Evolutionary conservation across 2,888 invertebrate species (phyloP), one percentile per base, ranked within the genome.

Genomic region (Cosmia trapezina): DNA sequence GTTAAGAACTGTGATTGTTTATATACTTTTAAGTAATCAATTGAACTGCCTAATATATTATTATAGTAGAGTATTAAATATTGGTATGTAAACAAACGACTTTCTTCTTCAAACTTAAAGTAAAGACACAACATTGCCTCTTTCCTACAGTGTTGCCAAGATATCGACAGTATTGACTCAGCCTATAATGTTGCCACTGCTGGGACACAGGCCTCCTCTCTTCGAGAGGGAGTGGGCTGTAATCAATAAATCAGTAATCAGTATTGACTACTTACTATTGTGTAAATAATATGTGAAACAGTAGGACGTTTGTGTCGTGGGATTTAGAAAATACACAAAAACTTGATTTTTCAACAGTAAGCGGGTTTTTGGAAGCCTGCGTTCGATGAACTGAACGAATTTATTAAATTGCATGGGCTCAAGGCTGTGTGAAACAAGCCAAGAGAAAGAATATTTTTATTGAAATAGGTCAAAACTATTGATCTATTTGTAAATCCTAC

Each of bases 1-100:
- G 70, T 70, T 81, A 67, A 57, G 47, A 63, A 64, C 81, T 81
- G 81, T 83, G 80, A 83, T 79, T 83, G 49, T 69, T 60, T 67
- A 53, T 70, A 70, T 67, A 56, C 5, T 37, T 71, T 43, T 67
- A 69, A 60, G 57, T 59, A 62, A 72, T 37, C 33, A 41, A 81
- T 66, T 60, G 54, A 57, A 77, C 68, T 71, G 71, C 81, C 78
- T 72, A 62, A 49, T 47, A n/a, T n/a, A n/a, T n/a, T n/a, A 11
- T 43, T 69, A 43, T 37, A 22, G 19, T 54, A 45, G 43, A 61
- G 12, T 53, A 71, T n/a, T 64, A 60, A 64, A 59, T 19, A 14
- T 49, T 61, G 19, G 8, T 51, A 51, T 11, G 9, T 28, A 33
- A 67, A 47, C 12, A 68, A 54, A 33, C 14, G 9, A 28, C 7